Evolutionary conservation across 2,113 vertebrate genomes (phyloP), one percentile per base, ranked within the genome.

Genomic region (Typhlomys cinereus): DNA sequence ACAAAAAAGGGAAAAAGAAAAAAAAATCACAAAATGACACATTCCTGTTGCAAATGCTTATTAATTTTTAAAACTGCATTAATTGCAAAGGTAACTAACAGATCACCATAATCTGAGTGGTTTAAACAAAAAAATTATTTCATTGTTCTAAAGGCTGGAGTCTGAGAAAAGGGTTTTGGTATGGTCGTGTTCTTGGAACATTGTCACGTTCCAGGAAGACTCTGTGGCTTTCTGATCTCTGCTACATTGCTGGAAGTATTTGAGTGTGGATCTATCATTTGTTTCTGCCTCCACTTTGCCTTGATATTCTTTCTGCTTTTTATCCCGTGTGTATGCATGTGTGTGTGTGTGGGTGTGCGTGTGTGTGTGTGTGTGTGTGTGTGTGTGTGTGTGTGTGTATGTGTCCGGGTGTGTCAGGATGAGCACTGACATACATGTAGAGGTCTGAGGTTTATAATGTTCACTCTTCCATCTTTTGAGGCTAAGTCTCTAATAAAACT

Each of bases 61-160:
- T 92, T 90, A 66, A 41, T 64, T 85, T 70, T 34, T 17, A 61
- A 78, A 81, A 25, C 10, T 25, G 2, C 17, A 41, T 85, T 85
- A 44, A 21, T 91, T 89, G 89, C 34, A 82, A 61, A 44, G 12
- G 2, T 4, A 44, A 6, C 27, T 84, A 74, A 52, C 17, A 74
- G 73, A 62, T 50, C 71, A 21, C 27, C 9, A 61, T 14, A 66
- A 81, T 31, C 17, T 34, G 3, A 4, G 18, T 75, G 10, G 7
- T 87, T 83, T 78, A 81, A 34, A 67, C 17, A 78, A 73, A 3
- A 85, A 20, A 70, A 46, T 91, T 81, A 34, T 96, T 85, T 70
- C 50, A 61, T 17, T n/a, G 25, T 82, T 69, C 62, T 86, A 20
- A 29, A 88, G 31, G 23, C 25, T 66, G 57, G 14, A 41, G 4